A percentile compares a stretch with the other conserved stretches of the same genome.
Evolutionary conservation across 2,888 invertebrate species (phyloP).

Genomic region (Tholera decimalis): DNA sequence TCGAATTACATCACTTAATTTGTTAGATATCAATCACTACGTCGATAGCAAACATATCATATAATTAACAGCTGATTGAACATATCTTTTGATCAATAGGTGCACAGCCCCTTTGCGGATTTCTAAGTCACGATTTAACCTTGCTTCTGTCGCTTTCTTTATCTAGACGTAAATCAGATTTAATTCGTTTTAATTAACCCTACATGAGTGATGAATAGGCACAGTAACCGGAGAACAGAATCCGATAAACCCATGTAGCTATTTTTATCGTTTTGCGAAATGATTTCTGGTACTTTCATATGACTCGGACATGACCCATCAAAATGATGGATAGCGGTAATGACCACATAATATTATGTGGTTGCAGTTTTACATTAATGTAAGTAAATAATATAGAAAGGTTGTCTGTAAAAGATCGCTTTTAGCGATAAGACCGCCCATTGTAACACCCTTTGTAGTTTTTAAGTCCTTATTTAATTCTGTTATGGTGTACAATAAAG

Average conservation of each 20-base stretch:
- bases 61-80: slow-evolving; percentile 47
- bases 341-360: slow-evolving; percentile 10
- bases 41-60: slow-evolving; percentile 9
- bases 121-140: slow-evolving; percentile 53
- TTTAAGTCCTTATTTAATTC: too few species aligned
- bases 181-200: slow-evolving; percentile 15
- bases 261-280: slow-evolving; percentile 24
- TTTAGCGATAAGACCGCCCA: too few species aligned
- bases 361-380: slow-evolving; percentile 19
- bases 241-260: not conserved
- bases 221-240: not conserved
- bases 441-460: too few species aligned
- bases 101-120: slow-evolving; percentile 37
- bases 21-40: slow-evolving; percentile 28
- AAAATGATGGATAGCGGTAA: slow-evolving; percentile 39
- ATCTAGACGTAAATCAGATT: slow-evolving; percentile 50
- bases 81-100: slow-evolving; percentile 39
- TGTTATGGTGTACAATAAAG: too few species aligned
- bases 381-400: too few species aligned
- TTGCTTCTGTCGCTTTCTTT: slow-evolving; percentile 46
- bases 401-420: too few species aligned
- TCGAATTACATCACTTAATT: slow-evolving; percentile 15
- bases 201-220: not conserved
- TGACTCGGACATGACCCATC: slow-evolving; percentile 16
- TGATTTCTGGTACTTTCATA: slow-evolving; percentile 34